Base-by-base conservation (phyloP, 2,888 invertebrate species). In the Tanypteryx hageni region DNA sequence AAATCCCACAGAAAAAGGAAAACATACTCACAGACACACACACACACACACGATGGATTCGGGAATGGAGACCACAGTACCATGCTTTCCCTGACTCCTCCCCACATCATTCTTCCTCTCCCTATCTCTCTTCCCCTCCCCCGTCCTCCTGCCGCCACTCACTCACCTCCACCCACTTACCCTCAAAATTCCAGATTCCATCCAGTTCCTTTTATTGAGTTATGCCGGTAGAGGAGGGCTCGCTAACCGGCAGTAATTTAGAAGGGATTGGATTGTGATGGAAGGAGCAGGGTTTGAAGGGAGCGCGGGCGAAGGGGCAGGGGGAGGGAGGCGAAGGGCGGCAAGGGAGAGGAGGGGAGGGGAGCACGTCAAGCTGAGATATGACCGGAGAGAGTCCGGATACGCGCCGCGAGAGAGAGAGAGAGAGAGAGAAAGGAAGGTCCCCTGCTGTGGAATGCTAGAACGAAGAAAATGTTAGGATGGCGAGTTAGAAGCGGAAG, bases 191-290 rank as follows among this genome's bases (percentile, higher is more conserved):
- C 76, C 76, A 76, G 76, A 76, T 76, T 76, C 76, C 76, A 76
- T 76, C 76, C 76, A 22, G 76, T 76, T 76, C 76, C 22, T 76
- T 76, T 76, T 76, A 76, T 76, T 76, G 76, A 76, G 76, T 76
- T 76, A 76, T 76, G 76, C 76, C 76, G 76, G 22, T 27, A 13
- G 76, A 76, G 27, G 76, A 76, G 76, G 76, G 76, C 68, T 22
- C 68, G 68, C 76, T 76, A 76, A 76, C 76, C 76, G 76, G 76
- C 76, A 76, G 76, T 76, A 76, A 76, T 76, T 76, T 76, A 76
- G 76, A 76, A 76, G 76, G 76, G 76, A 76, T 68, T 68, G 68
- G 68, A 68, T 76, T 76, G 76, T 76, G 76, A 76, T 76, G 76
- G 76, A 27, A 76, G 76, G 11, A 68, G 68, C 68, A 3, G 76